Conservation (phyloP, 2,888 invertebrate genomes). For the Napeogenes sylphis region DNA sequence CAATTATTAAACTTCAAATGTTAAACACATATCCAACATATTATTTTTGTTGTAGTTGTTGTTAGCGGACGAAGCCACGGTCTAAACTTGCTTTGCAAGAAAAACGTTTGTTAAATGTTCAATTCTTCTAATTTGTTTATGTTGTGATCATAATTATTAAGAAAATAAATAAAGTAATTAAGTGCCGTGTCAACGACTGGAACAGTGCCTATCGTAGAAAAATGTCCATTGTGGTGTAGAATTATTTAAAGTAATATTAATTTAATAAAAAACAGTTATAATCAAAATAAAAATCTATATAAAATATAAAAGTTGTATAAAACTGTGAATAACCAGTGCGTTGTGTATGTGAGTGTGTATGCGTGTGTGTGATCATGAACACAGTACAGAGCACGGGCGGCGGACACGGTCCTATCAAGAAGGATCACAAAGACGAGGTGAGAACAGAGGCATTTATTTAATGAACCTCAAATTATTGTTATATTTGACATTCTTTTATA, state of each 20-base stretch:
- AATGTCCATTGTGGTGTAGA: slow-evolving; percentile 54
- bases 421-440: slow-evolving; percentile 79
- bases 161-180: slow-evolving; percentile 9
- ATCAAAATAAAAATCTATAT: background rate
- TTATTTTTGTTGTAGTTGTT: too few relatives aligned
- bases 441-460: slow-evolving; percentile 36
- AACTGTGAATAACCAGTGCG: background rate
- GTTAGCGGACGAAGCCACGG: too few relatives aligned
- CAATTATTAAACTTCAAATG: too few relatives aligned
- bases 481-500: background rate
- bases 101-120: too few relatives aligned
- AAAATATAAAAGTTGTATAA: too few relatives aligned
- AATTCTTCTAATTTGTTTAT: too few relatives aligned
- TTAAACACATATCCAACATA: too few relatives aligned
- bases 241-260: slow-evolving; percentile 14
- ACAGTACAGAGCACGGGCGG: slow-evolving; percentile 81
- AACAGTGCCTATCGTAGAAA: slow-evolving; percentile 61
- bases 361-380: slow-evolving; percentile 67
- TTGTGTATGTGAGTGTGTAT: slow-evolving; percentile 9
- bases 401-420: slow-evolving; percentile 78
- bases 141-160: too few relatives aligned
- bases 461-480: background rate
- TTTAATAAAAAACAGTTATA: background rate
- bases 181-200: slow-evolving; percentile 50
- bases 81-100: too few relatives aligned